These are phyloP conservation scores for Seladonia tumulorum DNA, from an alignment of 2,888 invertebrate species.

Conservation along the genomic window DNA sequence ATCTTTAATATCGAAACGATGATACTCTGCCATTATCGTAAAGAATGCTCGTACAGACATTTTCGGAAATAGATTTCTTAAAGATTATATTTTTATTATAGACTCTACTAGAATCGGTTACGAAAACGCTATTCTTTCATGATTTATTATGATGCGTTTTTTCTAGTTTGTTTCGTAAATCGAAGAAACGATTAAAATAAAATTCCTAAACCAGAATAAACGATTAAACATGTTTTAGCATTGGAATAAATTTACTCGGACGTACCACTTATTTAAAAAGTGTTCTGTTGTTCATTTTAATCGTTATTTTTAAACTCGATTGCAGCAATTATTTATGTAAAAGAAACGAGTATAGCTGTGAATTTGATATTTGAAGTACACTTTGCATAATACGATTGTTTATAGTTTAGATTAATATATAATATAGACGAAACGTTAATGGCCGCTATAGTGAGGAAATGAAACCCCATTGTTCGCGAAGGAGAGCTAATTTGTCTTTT, in stretches of 20 bases:
- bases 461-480: conserved; percentile 11
- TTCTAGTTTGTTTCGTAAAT: too few relatives aligned
- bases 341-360: not conserved
- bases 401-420: not conserved
- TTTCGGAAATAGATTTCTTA: not conserved
- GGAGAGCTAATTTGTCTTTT: conserved; percentile 24
- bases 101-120: not conserved
- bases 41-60: not conserved
- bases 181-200: too few relatives aligned
- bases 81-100: not conserved
- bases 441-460: conserved; percentile 2
- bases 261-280: too few relatives aligned
- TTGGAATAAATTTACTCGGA: too few relatives aligned
- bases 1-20: not conserved
- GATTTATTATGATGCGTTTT: too few relatives aligned
- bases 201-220: too few relatives aligned
- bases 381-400: not conserved
- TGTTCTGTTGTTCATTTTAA: too few relatives aligned
- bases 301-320: not conserved
- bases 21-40: not conserved
- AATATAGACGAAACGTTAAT: not conserved
- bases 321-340: not conserved
- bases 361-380: not conserved
- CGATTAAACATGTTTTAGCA: too few relatives aligned
- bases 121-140: not conserved